Conservation (phyloP, 1,140 invertebrate genomes). For the Arctopsyche grandis region DNA sequence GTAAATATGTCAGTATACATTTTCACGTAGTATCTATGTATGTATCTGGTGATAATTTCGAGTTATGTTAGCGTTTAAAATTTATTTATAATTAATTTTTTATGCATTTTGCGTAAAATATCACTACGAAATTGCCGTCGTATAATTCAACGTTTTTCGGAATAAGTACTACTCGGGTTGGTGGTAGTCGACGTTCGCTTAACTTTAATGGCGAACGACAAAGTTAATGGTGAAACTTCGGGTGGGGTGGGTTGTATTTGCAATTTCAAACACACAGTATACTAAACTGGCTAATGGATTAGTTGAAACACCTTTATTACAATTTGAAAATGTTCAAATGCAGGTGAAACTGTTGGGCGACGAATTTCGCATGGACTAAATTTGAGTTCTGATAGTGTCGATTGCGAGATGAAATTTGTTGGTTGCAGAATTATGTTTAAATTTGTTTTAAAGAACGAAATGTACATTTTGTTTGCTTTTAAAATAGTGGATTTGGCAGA, state of each 20-base stretch:
- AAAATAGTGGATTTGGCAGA: no score
- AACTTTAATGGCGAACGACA: conserved; percentile 27
- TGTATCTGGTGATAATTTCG: neutral
- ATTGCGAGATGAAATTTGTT: no score
- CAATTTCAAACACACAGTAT: conserved; percentile 6
- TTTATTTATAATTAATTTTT: neutral
- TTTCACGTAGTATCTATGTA: neutral
- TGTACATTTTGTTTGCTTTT: no score
- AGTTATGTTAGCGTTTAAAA: neutral
- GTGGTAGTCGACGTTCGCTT: neutral
- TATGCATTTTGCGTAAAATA: no score
- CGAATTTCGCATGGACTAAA: no score
- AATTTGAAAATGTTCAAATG: conserved; percentile 14
- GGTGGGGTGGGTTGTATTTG: neutral
- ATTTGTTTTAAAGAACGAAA: no score
- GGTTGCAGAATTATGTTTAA: no score
- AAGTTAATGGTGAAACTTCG: conserved; percentile 11
- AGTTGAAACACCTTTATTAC: conserved; percentile 29
- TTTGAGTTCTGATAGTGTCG: no score
- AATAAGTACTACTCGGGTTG: neutral
- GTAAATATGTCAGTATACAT: neutral
- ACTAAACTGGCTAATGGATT: conserved; percentile 12
- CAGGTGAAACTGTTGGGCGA: no score
- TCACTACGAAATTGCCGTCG: neutral
- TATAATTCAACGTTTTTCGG: neutral